phyloP scores from a whole-genome alignment of 2,113 vertebrate species.

The Prunella himalayana region DNA sequence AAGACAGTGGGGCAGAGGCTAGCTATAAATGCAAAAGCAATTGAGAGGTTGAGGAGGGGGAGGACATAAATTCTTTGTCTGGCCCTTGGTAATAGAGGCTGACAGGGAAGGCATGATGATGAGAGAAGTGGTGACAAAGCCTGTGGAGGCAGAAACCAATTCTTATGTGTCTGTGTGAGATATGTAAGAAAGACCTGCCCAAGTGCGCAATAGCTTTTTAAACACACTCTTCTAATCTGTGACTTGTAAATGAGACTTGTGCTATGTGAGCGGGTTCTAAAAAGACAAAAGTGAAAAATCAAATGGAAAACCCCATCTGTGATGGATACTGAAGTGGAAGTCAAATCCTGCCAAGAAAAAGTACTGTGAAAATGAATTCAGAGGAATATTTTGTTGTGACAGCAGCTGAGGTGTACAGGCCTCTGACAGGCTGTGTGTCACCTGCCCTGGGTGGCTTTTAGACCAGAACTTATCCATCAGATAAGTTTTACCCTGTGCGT shows the following conservation, averaged over 20 bases:
- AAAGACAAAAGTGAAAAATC: background rate
- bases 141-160: background rate
- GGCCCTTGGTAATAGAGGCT: background rate
- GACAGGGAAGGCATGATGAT: background rate
- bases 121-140: background rate
- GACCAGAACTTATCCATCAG: background rate
- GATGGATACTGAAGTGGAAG: background rate
- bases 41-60: background rate
- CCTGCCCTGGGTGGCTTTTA: background rate
- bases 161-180: background rate
- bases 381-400: background rate
- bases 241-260: background rate
- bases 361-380: background rate
- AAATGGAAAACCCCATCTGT: background rate
- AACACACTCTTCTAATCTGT: background rate
- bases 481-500: accelerated
- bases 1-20: background rate
- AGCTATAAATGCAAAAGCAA: background rate
- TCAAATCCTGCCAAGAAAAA: background rate
- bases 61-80: background rate
- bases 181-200: background rate
- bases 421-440: background rate
- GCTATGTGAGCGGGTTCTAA: background rate
- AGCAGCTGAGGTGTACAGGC: background rate
- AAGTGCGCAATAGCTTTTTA: background rate